Percentiles rank a stretch among this genome's conserved stretches.
Conservation (phyloP, 2,797 vertebrate genomes). For the Sebastes umbrosus region DNA sequence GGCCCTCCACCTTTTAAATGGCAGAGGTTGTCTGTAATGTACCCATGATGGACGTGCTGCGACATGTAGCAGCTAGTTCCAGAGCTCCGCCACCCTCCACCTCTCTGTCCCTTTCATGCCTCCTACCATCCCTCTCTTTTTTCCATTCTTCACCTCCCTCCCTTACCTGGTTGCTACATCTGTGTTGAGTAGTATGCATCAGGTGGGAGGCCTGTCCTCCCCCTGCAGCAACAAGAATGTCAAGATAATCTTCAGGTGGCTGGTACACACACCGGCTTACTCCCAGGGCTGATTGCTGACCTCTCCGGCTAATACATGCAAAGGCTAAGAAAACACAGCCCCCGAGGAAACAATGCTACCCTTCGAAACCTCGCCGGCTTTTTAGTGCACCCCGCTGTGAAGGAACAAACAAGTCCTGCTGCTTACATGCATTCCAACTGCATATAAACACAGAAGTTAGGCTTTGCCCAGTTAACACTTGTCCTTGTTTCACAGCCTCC, state of each 20-base stretch:
- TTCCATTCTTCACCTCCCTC: constrained; percentile 34
- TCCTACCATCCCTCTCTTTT: background rate
- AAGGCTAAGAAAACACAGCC: constrained; percentile 54
- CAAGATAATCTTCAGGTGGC: constrained; percentile 75
- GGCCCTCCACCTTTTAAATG: constrained; percentile 56
- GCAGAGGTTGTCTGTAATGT: constrained; percentile 44
- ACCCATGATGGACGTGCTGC: constrained; percentile 56
- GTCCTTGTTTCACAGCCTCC: constrained; percentile 3
- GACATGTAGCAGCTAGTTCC: constrained; percentile 39
- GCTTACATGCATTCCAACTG: constrained; percentile 45
- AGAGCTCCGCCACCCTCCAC: constrained; percentile 12
- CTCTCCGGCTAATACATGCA: constrained; percentile 36
- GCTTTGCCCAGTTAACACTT: constrained; percentile 8
- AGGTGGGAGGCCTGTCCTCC: constrained; percentile 20
- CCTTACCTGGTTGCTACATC: constrained; percentile 9
- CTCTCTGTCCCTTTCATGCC: constrained; percentile 31
- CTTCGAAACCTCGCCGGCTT: constrained; percentile 24
- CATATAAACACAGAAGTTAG: constrained; percentile 28
- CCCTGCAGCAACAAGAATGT: constrained; percentile 56
- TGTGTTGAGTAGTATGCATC: constrained; percentile 24
- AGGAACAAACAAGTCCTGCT: constrained; percentile 45
- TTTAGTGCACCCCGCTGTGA: background rate
- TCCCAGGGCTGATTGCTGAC: constrained; percentile 51
- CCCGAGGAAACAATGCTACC: constrained; percentile 37
- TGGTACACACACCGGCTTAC: constrained; percentile 51